Evolutionary conservation across 2,113 vertebrate genomes (phyloP), one percentile per base, ranked within the genome.

Genomic region (Amia ocellicauda): DNA sequence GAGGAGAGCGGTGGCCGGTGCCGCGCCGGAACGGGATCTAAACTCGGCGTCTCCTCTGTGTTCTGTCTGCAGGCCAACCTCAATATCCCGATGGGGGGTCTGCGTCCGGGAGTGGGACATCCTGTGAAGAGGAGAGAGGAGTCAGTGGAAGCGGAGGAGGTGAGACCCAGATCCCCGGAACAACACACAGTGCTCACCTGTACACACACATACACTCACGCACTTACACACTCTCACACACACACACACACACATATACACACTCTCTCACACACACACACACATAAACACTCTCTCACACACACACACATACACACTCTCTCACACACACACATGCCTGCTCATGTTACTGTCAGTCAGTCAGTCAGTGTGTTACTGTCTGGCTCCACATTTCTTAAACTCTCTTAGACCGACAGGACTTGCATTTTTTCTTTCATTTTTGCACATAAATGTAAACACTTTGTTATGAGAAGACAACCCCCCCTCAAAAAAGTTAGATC

Each of bases 81-180:
- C 79, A 98, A 97, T 83, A 99, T 99, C 83, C 97, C 97, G 62
- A 99, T 98, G 97, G 96, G 96, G 84, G 96, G 89, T 76, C 89
- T 99, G 82, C 92, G 93, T 81, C 97, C 97, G 66, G 97, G 96
- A 82, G 96, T 92, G 36, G 96, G 95, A 66, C 96, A 92, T 81
- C 96, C 97, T 80, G 91, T 92, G 19, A 94, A 84, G 85, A 97
- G 89, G 88, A 97, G 92, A 94, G 97, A 98, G 78, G 75, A 89
- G 70, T 82, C 90, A 77, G 81, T 78, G 49, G 92, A 94, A 70
- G 77, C 66, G 53, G 91, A 92, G 9, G 92, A 94, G 93, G 97
- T 98, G 71, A 94, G 89, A 64, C 19, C 58, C 55, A 36, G 31
- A n/a, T n/a, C n/a, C n/a, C n/a, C n/a, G n/a, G n/a, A n/a, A n/a